These are phyloP conservation scores for Pristionchus pacificus DNA, from an alignment of 1,140 invertebrate genomes.

Conservation along the genomic window DNA sequence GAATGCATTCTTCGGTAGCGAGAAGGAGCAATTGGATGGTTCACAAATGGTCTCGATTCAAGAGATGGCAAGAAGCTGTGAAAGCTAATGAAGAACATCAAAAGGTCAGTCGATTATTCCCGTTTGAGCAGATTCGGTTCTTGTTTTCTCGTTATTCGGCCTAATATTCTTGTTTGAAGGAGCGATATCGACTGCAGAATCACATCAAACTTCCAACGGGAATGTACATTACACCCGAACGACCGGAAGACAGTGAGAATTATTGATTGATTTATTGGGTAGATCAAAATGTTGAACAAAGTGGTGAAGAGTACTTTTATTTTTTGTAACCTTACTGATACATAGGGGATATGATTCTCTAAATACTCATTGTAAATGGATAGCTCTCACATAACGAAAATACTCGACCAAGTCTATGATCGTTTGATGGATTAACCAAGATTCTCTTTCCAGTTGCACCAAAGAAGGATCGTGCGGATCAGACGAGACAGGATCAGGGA, in stretches of 20 bases:
- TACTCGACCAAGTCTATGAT: no score
- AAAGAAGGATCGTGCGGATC: conserved; percentile 43
- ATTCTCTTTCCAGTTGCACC: conserved; percentile 38
- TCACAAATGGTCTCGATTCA: conserved; percentile 44
- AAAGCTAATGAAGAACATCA: conserved; percentile 24
- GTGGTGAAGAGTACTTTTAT: no score
- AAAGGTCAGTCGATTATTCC: conserved; percentile 24
- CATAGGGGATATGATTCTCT: no score
- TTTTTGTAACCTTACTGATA: no score
- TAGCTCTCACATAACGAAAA: no score
- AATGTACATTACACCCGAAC: conserved; percentile 49
- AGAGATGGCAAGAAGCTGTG: conserved; percentile 54
- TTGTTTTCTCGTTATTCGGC: no score
- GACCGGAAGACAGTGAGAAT: conserved; percentile 38
- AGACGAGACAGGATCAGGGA: conserved; percentile 43
- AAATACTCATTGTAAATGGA: no score
- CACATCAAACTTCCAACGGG: conserved; percentile 38
- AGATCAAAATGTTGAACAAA: no score
- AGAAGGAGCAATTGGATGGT: conserved; percentile 20
- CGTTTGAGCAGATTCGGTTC: no score
- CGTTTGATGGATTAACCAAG: no score
- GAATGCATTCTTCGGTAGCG: background rate
- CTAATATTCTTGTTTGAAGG: conserved; percentile 21
- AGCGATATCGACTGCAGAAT: conserved; percentile 35
- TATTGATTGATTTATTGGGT: background rate